Percentiles rank a stretch among this genome's conserved stretches.
Evolutionary conservation across 2,797 vertebrate genomes (phyloP).

Genomic region (Helarctos malayanus): DNA sequence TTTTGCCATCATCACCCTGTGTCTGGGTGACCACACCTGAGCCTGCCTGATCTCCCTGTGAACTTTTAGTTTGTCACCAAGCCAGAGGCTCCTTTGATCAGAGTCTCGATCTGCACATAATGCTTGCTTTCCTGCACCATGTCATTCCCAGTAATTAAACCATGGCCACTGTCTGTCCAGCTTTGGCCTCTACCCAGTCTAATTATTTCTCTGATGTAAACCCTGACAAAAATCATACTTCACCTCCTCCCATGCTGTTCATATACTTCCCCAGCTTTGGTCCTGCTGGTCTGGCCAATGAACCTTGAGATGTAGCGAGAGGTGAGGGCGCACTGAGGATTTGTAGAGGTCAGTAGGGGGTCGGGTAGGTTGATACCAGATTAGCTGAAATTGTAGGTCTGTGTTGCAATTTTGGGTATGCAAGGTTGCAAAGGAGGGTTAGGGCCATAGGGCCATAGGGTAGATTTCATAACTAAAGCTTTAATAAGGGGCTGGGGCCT

Average conservation of each 20-base stretch:
- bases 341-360: rapidly evolving
- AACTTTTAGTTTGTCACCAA: background rate
- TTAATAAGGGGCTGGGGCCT: rapidly evolving
- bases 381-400: too few relatives aligned
- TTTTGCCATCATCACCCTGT: too few relatives aligned
- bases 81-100: background rate
- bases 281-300: rapidly evolving
- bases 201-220: background rate
- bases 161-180: background rate
- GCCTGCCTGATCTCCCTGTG: background rate
- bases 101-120: rapidly evolving
- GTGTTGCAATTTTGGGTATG: background rate
- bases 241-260: background rate
- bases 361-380: too few relatives aligned
- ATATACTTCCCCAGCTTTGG: background rate
- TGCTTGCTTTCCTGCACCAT: background rate
- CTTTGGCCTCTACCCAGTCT: background rate
- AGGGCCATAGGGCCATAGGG: rapidly evolving
- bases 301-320: rapidly evolving
- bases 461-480: rapidly evolving
- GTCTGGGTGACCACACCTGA: background rate
- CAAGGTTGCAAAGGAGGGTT: too few relatives aligned
- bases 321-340: rapidly evolving
- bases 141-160: background rate
- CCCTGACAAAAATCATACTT: background rate